Conservation (phyloP, 2,888 invertebrate species). For the Tineola bisselliella region DNA sequence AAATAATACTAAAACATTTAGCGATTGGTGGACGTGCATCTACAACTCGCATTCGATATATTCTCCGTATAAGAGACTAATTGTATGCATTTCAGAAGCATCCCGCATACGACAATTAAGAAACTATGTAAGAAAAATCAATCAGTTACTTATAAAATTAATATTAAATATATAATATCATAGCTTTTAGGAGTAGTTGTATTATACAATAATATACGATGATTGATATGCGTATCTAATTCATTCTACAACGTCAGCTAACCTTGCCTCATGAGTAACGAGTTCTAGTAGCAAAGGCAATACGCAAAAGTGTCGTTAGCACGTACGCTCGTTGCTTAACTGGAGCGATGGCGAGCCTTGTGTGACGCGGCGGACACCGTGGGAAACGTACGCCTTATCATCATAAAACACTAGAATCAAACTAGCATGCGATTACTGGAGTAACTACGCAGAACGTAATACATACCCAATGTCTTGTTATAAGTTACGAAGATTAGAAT, state of each 20-base stretch:
- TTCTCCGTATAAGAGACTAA: too few relatives aligned
- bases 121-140: too few relatives aligned
- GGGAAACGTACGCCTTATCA: constrained; percentile 36
- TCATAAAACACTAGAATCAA: constrained; percentile 10
- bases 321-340: constrained; percentile 39
- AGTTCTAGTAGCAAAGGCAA: neutral
- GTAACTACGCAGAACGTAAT: neutral
- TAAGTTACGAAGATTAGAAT: neutral
- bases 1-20: too few relatives aligned
- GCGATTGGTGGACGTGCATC: too few relatives aligned
- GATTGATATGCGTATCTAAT: neutral
- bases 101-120: too few relatives aligned
- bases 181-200: too few relatives aligned
- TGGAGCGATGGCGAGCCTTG: constrained; percentile 39
- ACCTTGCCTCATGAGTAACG: neutral
- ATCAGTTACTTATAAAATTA: too few relatives aligned
- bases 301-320: constrained; percentile 36
- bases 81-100: too few relatives aligned
- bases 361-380: constrained; percentile 39
- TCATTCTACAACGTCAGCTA: neutral
- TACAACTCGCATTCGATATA: too few relatives aligned
- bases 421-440: neutral
- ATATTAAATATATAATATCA: too few relatives aligned
- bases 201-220: neutral
- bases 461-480: neutral